Conservation (phyloP, 2,888 invertebrate species). For the Eupithecia subfuscata region DNA sequence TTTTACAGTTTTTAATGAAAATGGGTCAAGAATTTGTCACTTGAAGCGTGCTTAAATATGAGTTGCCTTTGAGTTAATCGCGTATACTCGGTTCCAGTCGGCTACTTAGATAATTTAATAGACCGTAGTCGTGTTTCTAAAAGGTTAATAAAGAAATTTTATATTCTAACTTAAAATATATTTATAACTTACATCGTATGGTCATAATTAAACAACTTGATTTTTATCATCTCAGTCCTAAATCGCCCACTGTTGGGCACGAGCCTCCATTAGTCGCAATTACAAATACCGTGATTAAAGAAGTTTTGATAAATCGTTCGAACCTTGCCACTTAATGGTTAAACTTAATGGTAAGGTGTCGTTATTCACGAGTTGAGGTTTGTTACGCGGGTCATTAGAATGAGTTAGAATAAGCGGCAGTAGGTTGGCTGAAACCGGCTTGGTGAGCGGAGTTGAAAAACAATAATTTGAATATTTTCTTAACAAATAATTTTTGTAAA, state of each 20-base stretch:
- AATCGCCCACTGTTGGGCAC: background rate
- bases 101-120: no score
- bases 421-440: background rate
- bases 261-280: background rate
- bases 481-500: no score
- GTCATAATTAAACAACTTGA: no score
- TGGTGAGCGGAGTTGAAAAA: background rate
- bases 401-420: background rate
- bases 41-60: no score
- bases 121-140: no score
- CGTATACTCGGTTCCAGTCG: no score
- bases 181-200: no score
- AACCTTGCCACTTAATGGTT: slow-evolving; percentile 12
- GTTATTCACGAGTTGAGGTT: slow-evolving; percentile 6
- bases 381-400: background rate
- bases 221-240: background rate
- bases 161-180: no score
- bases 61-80: no score
- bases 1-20: no score
- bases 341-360: slow-evolving; percentile 23
- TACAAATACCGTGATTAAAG: slow-evolving; percentile 25
- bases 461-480: background rate
- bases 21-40: no score
- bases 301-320: slow-evolving; percentile 37
- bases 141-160: no score